Base-by-base conservation (phyloP, 2,888 invertebrate species). In the Acleris emargana region DNA sequence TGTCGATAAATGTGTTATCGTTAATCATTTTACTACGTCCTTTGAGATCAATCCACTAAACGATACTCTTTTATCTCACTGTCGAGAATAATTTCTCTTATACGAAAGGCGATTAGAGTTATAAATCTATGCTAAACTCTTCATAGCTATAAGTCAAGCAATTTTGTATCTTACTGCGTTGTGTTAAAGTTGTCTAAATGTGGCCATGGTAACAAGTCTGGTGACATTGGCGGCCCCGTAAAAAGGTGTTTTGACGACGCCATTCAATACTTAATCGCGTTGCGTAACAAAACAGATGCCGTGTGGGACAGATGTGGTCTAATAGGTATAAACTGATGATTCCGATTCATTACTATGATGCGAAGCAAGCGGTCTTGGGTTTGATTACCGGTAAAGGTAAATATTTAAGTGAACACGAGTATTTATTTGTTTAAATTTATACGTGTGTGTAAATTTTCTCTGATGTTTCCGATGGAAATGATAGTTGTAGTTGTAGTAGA, bases 41-140 rank as follows among this genome's bases (percentile, higher is more conserved):
- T 32, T 59, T 55, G 51, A 66, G 61, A 57, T 32, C 66, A 57
- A 61, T 57, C 28, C 43, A 50, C 22, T 20, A 55, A 57, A 61
- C 47, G 47, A 52, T 52, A 66, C 25, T 47, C 60, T 57, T 60
- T 50, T 42, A 59, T 38, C 22, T 57, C 38, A 28, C 54, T 67
- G 45, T 62, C 62, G 45, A 66, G 64, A 69, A 54, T 53, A 58
- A 54, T 66, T 61, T 58, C 52, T 59, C 60, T 67, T 43, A 69
- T 68, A 49, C n/a, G 60, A 58, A 20, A 64, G 58, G 42, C 49
- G 50, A 68, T 71, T 62, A 50, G 55, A 50, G 53, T 55, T 50
- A 71, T 69, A 63, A 68, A 70, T 70, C 61, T 28, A 47, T 38
- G 18, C 32, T n/a, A 43, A 47, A 22, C 13, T 45, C 28, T 25